Base-by-base conservation (phyloP, 1,140 invertebrate species). In the Scaptodrosophila lebanonensis region DNA sequence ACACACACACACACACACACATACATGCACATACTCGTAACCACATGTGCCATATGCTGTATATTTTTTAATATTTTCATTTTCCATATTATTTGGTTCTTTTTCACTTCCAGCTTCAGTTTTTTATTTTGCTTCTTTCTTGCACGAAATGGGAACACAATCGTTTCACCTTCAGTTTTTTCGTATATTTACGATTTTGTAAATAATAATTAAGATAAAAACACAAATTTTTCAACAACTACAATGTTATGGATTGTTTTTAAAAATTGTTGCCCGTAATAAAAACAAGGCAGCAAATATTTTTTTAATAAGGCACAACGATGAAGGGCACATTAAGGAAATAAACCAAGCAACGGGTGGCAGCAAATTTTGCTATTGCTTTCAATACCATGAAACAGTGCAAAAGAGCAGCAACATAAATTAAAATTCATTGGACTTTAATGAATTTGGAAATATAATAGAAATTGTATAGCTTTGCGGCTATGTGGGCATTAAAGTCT, bases 151-250 rank as follows among this genome's bases (percentile, higher is more conserved):
- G 54, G 54, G 68, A 72, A 68, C 68, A 73, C 60, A 72, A 73
- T 64, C 68, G 64, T 59, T 65, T 82, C 68, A 79, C 73, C 73
- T 79, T 79, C 75, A 71, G 69, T 73, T 82, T 79, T 82, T 73
- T 82, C 73, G 60, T n/a, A 61, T 49, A 75, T 53, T 71, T n/a
- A n/a, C n/a, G n/a, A 71, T 71, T 77, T 59, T 76, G 66, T 71
- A 66, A 66, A 71, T 77, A 71, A 61, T 77, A 76, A 76, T 75
- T 76, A 70, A 70, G 59, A 76, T 68, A 69, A 25, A 40, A 56
- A 48, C 13, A 17, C 38, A 50, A 53, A 38, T 61, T 40, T 40
- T 16, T 8, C 53, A 22, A 36, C 40, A 39, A 42, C n/a, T n/a
- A n/a, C n/a, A n/a, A n/a, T n/a, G n/a, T n/a, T n/a, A n/a, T n/a